Base-by-base conservation (phyloP, 2,113 vertebrate species). In the Nicator chloris region DNA sequence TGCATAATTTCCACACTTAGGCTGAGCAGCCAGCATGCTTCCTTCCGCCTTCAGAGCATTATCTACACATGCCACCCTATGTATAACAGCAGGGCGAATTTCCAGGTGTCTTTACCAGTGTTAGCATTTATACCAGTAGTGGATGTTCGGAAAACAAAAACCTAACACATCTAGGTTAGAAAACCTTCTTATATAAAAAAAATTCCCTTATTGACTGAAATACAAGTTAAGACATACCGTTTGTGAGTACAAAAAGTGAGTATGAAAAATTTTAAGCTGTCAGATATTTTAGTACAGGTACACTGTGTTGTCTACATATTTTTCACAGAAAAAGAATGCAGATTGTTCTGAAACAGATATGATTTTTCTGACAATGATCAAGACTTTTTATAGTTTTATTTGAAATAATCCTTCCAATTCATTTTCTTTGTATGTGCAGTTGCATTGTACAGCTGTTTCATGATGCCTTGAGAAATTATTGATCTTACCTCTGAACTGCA, bases 401-500 rank as follows among this genome's bases (percentile, higher is more conserved):
- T 53, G 56, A 88, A 86, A 79, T 42, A 79, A n/a, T 57, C 13
- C 2, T 79, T 86, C 3, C 18, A 30, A 13, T 40, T 64, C 49
- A 3, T 27, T 56, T 76, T 51, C 7, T 72, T 15, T 42, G 19
- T 20, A 22, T 13, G 33, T 69, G 11, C 15, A 61, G 45, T 54
- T 72, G 6, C 22, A 65, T 35, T 40, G 8, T 63, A 77, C 16
- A 69, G 20, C 10, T 39, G 14, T 39, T 92, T 79, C n/a, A 31
- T 42, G 15, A 60, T 53, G 23, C 27, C 73, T 95, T 90, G 40
- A 87, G n/a, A 82, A 82, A 66, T 88, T 88, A 95, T 75, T 92
- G 90, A 94, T 90, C n/a, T 64, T 63, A 60, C 35, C 23, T 57
- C 31, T 66, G 20, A 84, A n/a, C 8, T 22, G 27, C 30, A 94